phyloP scores from a whole-genome alignment of 2,888 invertebrate species.

The Thecocarcelia acutangulata region DNA sequence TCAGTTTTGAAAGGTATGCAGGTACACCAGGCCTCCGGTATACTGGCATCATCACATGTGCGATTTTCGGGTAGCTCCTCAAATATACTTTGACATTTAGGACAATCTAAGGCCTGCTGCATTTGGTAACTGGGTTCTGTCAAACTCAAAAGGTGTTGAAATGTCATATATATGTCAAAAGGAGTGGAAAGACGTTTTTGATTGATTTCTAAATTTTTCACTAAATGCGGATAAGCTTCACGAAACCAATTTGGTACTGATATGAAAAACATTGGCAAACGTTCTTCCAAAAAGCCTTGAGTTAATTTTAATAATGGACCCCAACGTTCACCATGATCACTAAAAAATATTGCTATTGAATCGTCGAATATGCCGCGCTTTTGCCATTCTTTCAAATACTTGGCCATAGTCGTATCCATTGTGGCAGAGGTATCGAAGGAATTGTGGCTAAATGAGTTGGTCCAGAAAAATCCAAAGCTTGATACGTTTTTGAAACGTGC shows the following conservation, averaged over 20 bases:
- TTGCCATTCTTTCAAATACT: conserved; percentile 84
- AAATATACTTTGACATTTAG: conserved; percentile 86
- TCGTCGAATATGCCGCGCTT: conserved; percentile 84
- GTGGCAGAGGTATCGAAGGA: conserved; percentile 84
- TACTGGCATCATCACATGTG: conserved; percentile 86
- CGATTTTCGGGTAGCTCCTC: conserved; percentile 84
- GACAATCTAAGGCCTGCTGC: conserved; percentile 82
- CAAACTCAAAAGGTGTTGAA: conserved; percentile 84
- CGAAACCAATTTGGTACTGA: conserved; percentile 86
- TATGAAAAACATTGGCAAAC: conserved; percentile 88
- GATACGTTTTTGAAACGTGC: conserved; percentile 84
- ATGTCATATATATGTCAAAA: conserved; percentile 87
- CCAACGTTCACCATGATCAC: conserved; percentile 90
- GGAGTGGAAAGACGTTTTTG: conserved; percentile 86
- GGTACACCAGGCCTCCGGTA: conserved; percentile 89
- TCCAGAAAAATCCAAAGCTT: conserved; percentile 90
- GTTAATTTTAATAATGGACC: conserved; percentile 85
- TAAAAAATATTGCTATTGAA: conserved; percentile 87
- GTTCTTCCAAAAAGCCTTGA: conserved; percentile 89
- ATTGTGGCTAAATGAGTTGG: conserved; percentile 89
- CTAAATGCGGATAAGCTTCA: conserved; percentile 82
- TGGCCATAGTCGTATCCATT: conserved; percentile 85
- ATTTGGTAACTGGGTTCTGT: conserved; percentile 69
- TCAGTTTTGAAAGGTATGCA: conserved; percentile 83
- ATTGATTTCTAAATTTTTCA: conserved; percentile 83